phyloP scores from a whole-genome alignment of 2,888 invertebrate genomes.

The Galerucella calmariensis region DNA sequence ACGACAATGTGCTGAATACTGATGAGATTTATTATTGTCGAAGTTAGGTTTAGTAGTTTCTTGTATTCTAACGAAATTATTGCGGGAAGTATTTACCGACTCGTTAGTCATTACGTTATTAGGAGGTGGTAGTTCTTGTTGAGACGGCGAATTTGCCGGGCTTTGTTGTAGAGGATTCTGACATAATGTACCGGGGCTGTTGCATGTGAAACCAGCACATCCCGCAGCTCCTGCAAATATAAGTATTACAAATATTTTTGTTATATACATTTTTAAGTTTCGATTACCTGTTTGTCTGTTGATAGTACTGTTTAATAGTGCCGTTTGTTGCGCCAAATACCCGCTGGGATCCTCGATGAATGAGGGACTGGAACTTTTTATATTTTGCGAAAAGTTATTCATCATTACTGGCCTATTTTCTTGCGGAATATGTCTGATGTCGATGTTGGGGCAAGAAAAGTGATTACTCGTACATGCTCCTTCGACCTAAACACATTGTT shows the following conservation, averaged over 20 bases:
- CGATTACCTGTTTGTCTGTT: slow-evolving; percentile 70
- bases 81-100: slow-evolving; percentile 56
- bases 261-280: slow-evolving; percentile 14
- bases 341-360: slow-evolving; percentile 93
- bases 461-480: slow-evolving; percentile 52
- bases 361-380: slow-evolving; percentile 71
- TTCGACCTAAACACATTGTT: slow-evolving; percentile 9
- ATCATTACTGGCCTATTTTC: slow-evolving; percentile 63
- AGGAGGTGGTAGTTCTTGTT: slow-evolving; percentile 62
- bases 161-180: slow-evolving; percentile 52
- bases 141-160: slow-evolving; percentile 55
- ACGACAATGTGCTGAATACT: slow-evolving; percentile 67
- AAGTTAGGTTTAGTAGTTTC: slow-evolving; percentile 47
- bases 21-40: slow-evolving; percentile 57
- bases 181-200: slow-evolving; percentile 56
- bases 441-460: slow-evolving; percentile 71
- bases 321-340: slow-evolving; percentile 91
- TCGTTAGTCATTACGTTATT: slow-evolving; percentile 60
- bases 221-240: slow-evolving; percentile 56
- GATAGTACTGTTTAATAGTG: slow-evolving; percentile 84
- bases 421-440: slow-evolving; percentile 68
- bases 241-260: slow-evolving; percentile 9
- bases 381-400: slow-evolving; percentile 56
- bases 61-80: slow-evolving; percentile 52
- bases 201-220: slow-evolving; percentile 59